Percentiles rank a stretch among this genome's conserved stretches.
Conservation (phyloP, 2,888 invertebrate genomes). For the Heliconius ethilla region DNA sequence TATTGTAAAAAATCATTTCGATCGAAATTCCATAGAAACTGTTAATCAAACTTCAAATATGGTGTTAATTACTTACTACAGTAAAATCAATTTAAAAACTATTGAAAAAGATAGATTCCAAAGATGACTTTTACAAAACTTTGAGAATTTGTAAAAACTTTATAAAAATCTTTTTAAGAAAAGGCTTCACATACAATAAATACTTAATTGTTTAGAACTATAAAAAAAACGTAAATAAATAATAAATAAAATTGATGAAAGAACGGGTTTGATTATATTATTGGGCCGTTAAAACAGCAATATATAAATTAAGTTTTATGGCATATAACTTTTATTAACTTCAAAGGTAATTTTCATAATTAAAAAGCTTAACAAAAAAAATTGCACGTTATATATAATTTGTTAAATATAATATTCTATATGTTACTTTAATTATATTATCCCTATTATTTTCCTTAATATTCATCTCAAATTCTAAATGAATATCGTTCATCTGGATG, state of each 20-base stretch:
- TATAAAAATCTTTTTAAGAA: not conserved
- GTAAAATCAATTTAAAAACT: conserved; percentile 2
- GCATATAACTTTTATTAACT: not conserved
- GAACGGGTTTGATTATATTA: not conserved
- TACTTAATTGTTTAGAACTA: not conserved
- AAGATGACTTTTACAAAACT: conserved; percentile 1
- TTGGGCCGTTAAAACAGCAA: not conserved
- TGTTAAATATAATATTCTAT: not conserved
- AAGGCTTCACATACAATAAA: not conserved
- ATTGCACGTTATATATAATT: not conserved
- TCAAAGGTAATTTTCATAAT: not conserved
- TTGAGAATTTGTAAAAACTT: not conserved
- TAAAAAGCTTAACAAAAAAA: not conserved
- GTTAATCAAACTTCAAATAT: not conserved
- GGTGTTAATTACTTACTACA: not conserved
- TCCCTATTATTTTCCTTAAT: not conserved
- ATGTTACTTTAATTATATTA: not conserved
- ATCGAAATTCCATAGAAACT: not conserved
- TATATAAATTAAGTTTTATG: not conserved
- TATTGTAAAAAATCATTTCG: not conserved
- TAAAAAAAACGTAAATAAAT: not conserved
- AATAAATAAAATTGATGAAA: not conserved
- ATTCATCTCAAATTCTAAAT: not conserved
- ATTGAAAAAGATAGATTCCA: not conserved
- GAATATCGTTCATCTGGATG: not conserved